A percentile compares a stretch with the other conserved stretches of the same genome.
Evolutionary conservation across 1,140 invertebrate genomes (phyloP).

Genomic region (Achatina immaculata): DNA sequence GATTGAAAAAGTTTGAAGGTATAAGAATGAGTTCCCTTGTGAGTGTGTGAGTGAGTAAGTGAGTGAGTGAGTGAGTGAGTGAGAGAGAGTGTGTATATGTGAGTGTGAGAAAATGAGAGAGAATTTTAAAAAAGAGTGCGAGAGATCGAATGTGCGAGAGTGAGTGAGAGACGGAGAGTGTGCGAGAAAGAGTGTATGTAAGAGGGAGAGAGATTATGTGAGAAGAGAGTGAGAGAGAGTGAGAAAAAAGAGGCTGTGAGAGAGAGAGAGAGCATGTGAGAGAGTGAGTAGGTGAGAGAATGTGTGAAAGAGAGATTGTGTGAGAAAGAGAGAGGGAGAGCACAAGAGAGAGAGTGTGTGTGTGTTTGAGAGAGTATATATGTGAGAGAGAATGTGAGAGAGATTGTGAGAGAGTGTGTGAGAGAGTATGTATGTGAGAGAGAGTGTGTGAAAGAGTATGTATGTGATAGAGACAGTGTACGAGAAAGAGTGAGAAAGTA

Average conservation of each 20-base stretch:
- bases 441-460: not conserved
- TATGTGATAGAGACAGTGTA: constrained; percentile 8
- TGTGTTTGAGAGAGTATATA: not conserved
- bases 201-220: not conserved
- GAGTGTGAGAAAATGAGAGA: not conserved
- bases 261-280: not conserved
- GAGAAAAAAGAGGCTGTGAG: too few species aligned
- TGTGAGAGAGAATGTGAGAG: not conserved
- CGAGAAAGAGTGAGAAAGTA: not conserved
- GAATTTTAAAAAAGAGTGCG: not conserved
- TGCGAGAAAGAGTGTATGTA: not conserved
- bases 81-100: not conserved
- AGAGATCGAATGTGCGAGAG: not conserved
- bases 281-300: not conserved
- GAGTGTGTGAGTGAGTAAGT: not conserved
- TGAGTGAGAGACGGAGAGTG: not conserved
- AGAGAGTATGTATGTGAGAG: not conserved
- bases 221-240: too few species aligned
- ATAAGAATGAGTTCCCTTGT: not conserved
- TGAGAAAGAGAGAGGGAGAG: constrained; percentile 4
- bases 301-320: not conserved
- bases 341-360: not conserved
- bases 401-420: not conserved
- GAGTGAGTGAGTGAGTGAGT: not conserved
- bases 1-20: too few species aligned